Evolutionary conservation across 2,113 vertebrate genomes (phyloP).

Genomic region (Macrotis lagotis): DNA sequence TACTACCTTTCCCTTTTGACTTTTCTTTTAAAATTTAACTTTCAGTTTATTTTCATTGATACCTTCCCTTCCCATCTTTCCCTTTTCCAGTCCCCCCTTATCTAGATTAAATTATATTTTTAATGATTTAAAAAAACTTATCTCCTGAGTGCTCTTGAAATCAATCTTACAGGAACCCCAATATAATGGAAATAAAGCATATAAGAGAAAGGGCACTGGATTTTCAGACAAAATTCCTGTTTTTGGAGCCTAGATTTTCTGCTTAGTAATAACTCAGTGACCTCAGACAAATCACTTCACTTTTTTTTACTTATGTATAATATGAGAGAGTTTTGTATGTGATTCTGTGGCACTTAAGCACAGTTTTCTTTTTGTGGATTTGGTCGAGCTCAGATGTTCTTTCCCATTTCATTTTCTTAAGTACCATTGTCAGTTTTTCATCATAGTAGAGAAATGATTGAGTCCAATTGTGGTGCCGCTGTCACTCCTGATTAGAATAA

Average conservation of each 20-base stretch:
- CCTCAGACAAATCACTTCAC: not conserved
- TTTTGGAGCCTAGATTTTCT: not conserved
- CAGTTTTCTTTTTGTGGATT: not conserved
- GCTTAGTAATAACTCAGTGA: not conserved
- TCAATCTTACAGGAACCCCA: not conserved
- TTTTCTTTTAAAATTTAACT: too few relatives aligned
- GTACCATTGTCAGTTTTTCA: not conserved
- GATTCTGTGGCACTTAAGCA: not conserved
- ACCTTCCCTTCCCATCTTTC: too few relatives aligned
- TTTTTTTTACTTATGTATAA: not conserved
- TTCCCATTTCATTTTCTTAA: not conserved
- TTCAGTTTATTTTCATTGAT: too few relatives aligned
- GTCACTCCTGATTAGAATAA: not conserved
- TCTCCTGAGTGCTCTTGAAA: not conserved
- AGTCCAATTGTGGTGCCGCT: not conserved
- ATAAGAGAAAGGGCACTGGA: not conserved
- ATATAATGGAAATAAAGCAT: not conserved
- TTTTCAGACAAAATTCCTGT: not conserved
- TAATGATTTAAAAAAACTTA: too few relatives aligned
- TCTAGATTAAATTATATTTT: too few relatives aligned
- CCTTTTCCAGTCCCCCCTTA: too few relatives aligned
- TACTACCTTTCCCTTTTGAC: too few relatives aligned
- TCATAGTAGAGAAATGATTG: not conserved
- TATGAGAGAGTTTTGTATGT: not conserved
- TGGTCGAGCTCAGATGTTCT: not conserved